Evolutionary conservation across 2,113 vertebrate genomes (phyloP), one percentile per base, ranked within the genome.

Genomic region (Herpailurus yagouaroundi): DNA sequence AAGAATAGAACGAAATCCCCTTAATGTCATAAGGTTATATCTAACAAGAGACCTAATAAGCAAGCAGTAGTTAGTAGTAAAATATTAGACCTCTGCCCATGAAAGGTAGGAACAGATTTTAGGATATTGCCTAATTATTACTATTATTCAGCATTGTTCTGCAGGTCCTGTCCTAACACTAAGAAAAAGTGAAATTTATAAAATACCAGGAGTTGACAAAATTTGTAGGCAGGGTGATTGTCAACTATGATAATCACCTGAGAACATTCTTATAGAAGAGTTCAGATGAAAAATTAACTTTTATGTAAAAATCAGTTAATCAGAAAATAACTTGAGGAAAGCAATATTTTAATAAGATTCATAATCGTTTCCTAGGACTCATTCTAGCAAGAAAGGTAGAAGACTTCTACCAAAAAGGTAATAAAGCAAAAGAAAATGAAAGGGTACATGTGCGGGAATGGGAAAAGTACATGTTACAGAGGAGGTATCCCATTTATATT

Each of bases 251-350:
- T 87, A 16, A 64, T 81, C 29, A 79, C 48, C 14, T 94, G 16
- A 91, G 55, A 91, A 88, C 36, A 66, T 83, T 79, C 13, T 81
- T 45, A 73, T 18, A 82, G 12, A 86, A 69, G 57, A 83, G 5
- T 71, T 81, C 25, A 27, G 1, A 94, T 88, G 38, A 74, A 85
- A 89, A 80, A 15, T 71, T 50, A 82, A 13, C 14, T 55, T 77
- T 92, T 89, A 25, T 89, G 1, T 95, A 68, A 92, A 74, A 92
- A 74, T 45, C n/a, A 89, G 71, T 89, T 57, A 60, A 76, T 45
- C 31, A 41, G 27, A 74, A 94, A 55, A 52, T 88, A 41, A 76
- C 74, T 69, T 69, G 36, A 81, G 60, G 38, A 71, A 88, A 79
- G 50, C 27, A 14, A 10, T 92, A 33, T 88, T 96, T 91, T 66